Percentiles rank a stretch among this genome's conserved stretches.
phyloP scores from a whole-genome alignment of 2,888 invertebrate genomes.

The Strigamia transsilvanica region DNA sequence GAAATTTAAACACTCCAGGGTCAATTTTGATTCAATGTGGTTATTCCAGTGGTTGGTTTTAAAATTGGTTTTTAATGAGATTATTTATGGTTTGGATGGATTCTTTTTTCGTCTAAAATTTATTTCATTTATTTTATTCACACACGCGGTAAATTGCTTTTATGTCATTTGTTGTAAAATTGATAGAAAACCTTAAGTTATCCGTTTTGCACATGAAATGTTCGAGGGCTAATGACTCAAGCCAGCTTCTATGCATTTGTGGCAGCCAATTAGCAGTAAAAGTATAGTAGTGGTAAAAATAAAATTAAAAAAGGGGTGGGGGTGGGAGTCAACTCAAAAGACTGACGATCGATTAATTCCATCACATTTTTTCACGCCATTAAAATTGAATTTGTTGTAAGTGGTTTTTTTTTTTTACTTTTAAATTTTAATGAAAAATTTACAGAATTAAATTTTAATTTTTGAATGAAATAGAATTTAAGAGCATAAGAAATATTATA shows the following conservation, averaged over 20 bases:
- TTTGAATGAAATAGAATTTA: not conserved
- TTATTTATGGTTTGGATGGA: not conserved
- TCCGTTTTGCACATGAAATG: constrained; percentile 28
- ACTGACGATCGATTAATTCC: constrained; percentile 17
- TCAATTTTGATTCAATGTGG: not conserved
- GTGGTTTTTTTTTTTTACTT: not conserved
- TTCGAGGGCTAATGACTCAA: constrained; percentile 28
- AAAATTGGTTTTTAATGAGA: constrained; percentile 1
- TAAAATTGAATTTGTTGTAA: constrained; percentile 40
- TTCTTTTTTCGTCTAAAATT: not conserved
- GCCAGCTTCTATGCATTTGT: constrained; percentile 33
- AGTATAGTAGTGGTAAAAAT: constrained; percentile 30
- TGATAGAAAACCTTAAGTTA: constrained; percentile 35
- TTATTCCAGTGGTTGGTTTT: not conserved
- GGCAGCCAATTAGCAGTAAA: constrained; percentile 48
- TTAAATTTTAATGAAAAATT: not conserved
- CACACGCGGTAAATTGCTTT: constrained; percentile 29
- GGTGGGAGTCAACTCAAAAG: not conserved
- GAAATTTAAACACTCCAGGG: not conserved
- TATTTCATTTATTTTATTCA: constrained; percentile 37
- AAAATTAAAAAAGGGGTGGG: constrained; percentile 16
- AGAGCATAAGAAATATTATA: not conserved
- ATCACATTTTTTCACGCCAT: constrained; percentile 37
- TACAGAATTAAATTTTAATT: not conserved
- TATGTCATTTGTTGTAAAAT: constrained; percentile 40